Conservation (phyloP, 2,888 invertebrate species). For the Eretmocerus hayati region DNA sequence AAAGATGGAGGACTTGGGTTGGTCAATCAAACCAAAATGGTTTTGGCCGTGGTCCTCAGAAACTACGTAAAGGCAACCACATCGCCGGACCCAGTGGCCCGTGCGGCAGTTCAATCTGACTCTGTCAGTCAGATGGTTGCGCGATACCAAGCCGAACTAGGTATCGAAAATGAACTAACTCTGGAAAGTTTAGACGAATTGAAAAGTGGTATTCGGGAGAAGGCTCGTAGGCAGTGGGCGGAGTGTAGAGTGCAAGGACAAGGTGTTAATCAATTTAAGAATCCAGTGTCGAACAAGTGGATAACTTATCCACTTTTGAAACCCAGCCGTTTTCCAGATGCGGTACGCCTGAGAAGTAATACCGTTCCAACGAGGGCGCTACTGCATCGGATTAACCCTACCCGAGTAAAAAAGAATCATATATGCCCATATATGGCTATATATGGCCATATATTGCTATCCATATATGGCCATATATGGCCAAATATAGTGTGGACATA, state of each 20-base stretch:
- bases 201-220: neutral
- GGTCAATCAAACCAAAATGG: neutral
- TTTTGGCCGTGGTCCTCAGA: neutral
- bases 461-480: no score
- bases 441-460: no score
- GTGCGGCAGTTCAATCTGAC: neutral
- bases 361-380: neutral
- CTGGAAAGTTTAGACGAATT: neutral
- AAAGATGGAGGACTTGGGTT: neutral
- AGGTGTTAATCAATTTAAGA: neutral
- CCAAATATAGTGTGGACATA: no score
- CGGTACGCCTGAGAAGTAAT: neutral
- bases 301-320: neutral
- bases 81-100: neutral
- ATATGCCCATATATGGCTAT: no score
- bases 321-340: neutral
- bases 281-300: neutral
- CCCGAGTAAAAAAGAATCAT: no score
- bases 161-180: neutral
- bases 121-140: neutral
- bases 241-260: conserved; percentile 9
- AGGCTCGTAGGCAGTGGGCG: neutral
- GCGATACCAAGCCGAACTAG: neutral
- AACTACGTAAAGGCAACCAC: neutral
- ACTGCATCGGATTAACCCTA: neutral